Conservation (phyloP, 2,888 invertebrate genomes). For the Steinernema scapterisci region DNA sequence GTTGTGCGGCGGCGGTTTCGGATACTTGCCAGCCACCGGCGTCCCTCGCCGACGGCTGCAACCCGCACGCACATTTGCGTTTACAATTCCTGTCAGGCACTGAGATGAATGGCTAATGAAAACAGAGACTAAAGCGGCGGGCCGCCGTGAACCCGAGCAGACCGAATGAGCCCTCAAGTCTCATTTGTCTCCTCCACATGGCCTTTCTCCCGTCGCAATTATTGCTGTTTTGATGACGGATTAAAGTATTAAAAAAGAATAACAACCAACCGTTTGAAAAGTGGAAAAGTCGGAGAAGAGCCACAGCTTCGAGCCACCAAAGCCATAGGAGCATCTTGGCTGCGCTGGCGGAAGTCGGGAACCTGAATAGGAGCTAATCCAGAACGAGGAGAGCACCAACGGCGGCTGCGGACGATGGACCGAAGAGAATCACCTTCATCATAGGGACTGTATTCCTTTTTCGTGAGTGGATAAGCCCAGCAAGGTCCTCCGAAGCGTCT, state of each 20-base stretch:
- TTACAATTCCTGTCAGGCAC: background rate
- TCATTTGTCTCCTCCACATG: background rate
- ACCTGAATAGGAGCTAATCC: background rate
- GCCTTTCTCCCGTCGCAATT: background rate
- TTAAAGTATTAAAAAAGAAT: background rate
- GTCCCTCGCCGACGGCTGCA: background rate
- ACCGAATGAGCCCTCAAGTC: background rate
- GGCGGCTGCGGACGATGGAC: background rate
- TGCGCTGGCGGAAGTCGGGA: background rate
- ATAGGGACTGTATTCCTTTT: constrained; percentile 30
- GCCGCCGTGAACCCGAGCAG: background rate
- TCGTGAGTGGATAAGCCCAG: background rate
- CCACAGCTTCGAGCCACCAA: background rate
- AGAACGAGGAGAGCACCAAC: background rate
- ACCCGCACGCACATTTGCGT: background rate
- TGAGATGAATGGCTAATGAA: constrained; percentile 20
- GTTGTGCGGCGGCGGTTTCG: background rate
- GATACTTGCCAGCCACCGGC: background rate
- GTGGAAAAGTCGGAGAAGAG: constrained; percentile 1
- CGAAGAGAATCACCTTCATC: constrained; percentile 8
- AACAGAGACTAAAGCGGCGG: constrained; percentile 8
- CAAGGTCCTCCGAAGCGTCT: background rate
- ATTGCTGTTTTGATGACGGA: background rate
- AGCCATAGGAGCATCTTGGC: constrained; percentile 13
- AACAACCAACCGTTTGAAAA: constrained; percentile 23